Percentiles rank a stretch among this genome's conserved stretches.
phyloP scores from a whole-genome alignment of 2,888 invertebrate species.

The Acrobasis consociella region DNA sequence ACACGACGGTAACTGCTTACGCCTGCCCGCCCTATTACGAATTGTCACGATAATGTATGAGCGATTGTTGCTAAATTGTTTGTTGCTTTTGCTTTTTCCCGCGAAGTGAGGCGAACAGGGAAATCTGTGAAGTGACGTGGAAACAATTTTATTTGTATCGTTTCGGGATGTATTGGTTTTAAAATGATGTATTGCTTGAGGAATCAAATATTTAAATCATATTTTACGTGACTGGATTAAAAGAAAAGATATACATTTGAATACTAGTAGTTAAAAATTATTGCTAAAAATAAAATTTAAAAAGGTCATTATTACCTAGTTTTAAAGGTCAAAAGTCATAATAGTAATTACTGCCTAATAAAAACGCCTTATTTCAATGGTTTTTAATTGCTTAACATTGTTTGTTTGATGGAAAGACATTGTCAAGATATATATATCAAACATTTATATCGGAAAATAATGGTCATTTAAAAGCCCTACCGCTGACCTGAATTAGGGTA shows the following conservation, averaged over 20 bases:
- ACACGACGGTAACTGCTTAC: slow-evolving; percentile 55
- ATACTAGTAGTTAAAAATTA: too few species aligned
- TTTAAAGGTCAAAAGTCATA: not conserved
- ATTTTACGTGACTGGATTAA: not conserved
- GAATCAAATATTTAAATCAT: too few species aligned
- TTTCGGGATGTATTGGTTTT: not conserved
- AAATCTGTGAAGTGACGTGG: slow-evolving; percentile 5
- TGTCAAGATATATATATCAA: not conserved
- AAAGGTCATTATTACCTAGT: not conserved
- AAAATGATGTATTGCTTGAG: too few species aligned
- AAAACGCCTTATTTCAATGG: not conserved
- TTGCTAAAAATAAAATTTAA: too few species aligned
- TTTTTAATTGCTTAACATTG: not conserved
- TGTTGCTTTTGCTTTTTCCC: slow-evolving; percentile 19
- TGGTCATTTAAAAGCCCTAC: not conserved
- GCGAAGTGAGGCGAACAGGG: slow-evolving; percentile 6
- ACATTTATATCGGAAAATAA: not conserved
- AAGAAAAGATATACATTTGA: too few species aligned
- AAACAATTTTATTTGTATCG: not conserved
- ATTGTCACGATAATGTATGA: slow-evolving; percentile 69
- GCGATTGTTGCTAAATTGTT: slow-evolving; percentile 38
- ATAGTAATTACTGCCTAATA: not conserved
- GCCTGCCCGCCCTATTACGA: slow-evolving; percentile 53
- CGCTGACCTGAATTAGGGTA: slow-evolving; percentile 4
- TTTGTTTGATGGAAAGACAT: not conserved